Evolutionary conservation across 2,797 vertebrate genomes (phyloP), one percentile per base, ranked within the genome.

Genomic region (Phataginus tetradactyla): DNA sequence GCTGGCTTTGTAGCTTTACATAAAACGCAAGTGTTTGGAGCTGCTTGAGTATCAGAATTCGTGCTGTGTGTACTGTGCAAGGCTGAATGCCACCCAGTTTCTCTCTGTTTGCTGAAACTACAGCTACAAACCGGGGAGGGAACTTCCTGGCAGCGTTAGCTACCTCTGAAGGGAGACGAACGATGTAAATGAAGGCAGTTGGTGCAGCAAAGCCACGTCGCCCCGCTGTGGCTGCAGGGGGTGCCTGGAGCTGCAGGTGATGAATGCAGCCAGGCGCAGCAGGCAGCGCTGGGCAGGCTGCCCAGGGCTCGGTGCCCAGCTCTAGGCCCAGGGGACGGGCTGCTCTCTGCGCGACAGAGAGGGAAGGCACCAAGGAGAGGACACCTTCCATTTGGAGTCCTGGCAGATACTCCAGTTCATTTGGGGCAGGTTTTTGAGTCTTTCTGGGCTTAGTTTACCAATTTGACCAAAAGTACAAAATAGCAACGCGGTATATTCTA

Each of bases 1-100:
- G 97, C 98, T 98, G 98, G 95, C 96, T 98, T 96, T 95, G 93
- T 96, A 90, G 96, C 96, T 98, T 98, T 98, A 95, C 97, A 97
- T 96, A 98, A 98, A 98, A 92, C 86, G 57, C 94, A 96, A 97
- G 96, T 94, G 96, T 96, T 98, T 98, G 97, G 96, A 96, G 95
- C 96, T 97, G 98, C 97, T 95, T 81, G 81, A 37, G 2, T 61
- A 90, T 97, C 59, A 77, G 95, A 63, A 91, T 86, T 89, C 94
- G 83, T 66, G 55, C 27, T n/a, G 61, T 42, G 95, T 64, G 96
- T 45, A 45, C 93, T 61, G 79, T 0, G 1, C 63, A 10, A 89
- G 96, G 80, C 95, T 90, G 92, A 61, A 83, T 57, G 83, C 90
- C 93, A 90, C 74, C 7, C 59, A 55, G 92, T 42, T 78, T 89